Evolutionary conservation across 2,113 vertebrate species (phyloP), one percentile per base, ranked within the genome.

Genomic region (Hippocampus mohnikei): DNA sequence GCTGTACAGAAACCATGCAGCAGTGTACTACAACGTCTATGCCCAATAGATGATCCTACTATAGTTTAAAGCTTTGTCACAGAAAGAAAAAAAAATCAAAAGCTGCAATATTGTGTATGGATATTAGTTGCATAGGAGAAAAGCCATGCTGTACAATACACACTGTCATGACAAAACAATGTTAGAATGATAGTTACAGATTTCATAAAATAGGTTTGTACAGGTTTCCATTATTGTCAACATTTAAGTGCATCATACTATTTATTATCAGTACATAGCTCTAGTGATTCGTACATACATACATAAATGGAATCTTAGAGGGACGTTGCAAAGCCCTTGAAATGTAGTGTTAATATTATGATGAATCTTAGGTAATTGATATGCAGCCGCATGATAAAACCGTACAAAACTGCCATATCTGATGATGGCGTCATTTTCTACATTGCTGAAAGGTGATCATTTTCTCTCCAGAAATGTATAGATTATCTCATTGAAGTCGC

Each of bases 61-160:
- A 89, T 91, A 91, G 86, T 86, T 91, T 92, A 92, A 93, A 93
- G 90, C 89, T 92, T 92, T 84, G 79, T 86, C 86, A 91, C 88
- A 85, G 76, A 87, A 81, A 90, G 89, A 87, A 92, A 73, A 90
- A 81, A 18, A 20, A 60, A 87, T 92, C 69, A 90, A 88, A 90
- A 89, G 86, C 88, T 81, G 86, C 85, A 80, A 87, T 86, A 82
- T 69, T 81, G 85, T 82, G 23, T 83, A 91, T 89, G 85, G 81
- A 87, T 87, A 88, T 88, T 91, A 89, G 89, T 98, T 98, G 96
- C 96, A 98, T 98, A 97, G 97, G 94, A 90, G 95, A 91, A 94
- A 94, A 94, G 95, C 95, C 96, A 98, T 99, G 96, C 96, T 93
- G 88, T 93, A 91, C 89, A 90, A 82, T 87, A 90, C 90, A 89